Base-by-base conservation (phyloP, 2,113 vertebrate species). In the Anser brachyrhynchus region DNA sequence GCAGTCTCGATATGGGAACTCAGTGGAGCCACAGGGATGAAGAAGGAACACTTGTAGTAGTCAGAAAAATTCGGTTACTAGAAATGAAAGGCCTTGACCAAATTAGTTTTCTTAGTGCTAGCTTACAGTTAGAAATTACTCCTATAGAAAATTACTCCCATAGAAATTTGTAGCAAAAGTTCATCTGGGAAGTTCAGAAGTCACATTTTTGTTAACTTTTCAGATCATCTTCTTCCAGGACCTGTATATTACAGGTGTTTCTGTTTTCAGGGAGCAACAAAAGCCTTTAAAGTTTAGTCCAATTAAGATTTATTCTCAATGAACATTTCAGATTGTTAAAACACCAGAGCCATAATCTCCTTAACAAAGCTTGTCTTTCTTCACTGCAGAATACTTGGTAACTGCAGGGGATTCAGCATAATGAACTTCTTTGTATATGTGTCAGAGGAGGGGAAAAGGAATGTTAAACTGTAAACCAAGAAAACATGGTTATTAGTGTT, bases 361-460 rank as follows among this genome's bases (percentile, higher is more conserved):
- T 85, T 92, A 92, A 86, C 70, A 94, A 92, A 95, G 62, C 69
- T 75, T 96, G 83, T 49, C 96, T 97, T 96, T 87, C 83, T 90
- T 95, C 52, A 22, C 81, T 43, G 51, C 57, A 85, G 64, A 92
- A 58, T 29, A 80, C 11, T 5, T 2, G 0, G 43, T 65, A 85
- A 79, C 89, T 91, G 89, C 87, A 89, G 90, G 84, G 67, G 49
- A 92, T 88, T 92, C 43, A 46, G 75, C 76, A 91, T 91, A 96
- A 94, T 95, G 65, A 93, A 80, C 54, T 93, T 81, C 81, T 93
- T 96, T 96, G 95, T 96, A 26, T 51, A 37, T 31, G 69, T 95
- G 82, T 89, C 82, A 90, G 70, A 84, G 52, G 28, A 93, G 25
- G n/a, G 26, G 44, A 64, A 82, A 82, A 94, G 71, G 31, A 90